phyloP scores from a whole-genome alignment of 2,888 invertebrate species.

The Eilema sororculum region DNA sequence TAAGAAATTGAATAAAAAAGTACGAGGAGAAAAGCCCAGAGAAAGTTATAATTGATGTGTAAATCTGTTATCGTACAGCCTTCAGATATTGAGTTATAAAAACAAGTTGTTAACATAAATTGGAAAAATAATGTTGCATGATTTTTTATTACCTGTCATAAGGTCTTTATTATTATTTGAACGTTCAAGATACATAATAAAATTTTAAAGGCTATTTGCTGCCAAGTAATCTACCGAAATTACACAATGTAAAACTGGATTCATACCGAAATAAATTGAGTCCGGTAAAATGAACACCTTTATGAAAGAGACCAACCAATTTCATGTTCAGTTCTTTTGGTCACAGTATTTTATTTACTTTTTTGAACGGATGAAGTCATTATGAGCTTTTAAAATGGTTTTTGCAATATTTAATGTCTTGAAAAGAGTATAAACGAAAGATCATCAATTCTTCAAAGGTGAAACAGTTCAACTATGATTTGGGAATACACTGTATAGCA shows the following conservation, averaged over 20 bases:
- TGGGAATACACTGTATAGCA: too few relatives aligned
- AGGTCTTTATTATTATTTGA: conserved; percentile 83
- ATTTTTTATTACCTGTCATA: conserved; percentile 80
- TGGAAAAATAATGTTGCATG: conserved; percentile 78
- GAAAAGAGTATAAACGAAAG: neutral
- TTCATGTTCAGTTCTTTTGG: conserved; percentile 4
- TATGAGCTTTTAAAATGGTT: neutral
- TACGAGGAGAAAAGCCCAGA: conserved; percentile 58
- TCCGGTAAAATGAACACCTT: conserved; percentile 34
- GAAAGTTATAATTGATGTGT: conserved; percentile 78
- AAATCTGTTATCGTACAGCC: conserved; percentile 77
- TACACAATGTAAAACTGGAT: conserved; percentile 64
- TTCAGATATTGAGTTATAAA: conserved; percentile 81
- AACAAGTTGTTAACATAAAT: conserved; percentile 83
- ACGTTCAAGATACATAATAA: conserved; percentile 77
- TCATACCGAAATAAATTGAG: conserved; percentile 58
- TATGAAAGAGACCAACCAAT: conserved; percentile 6
- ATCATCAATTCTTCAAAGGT: too few relatives aligned
- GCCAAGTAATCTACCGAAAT: conserved; percentile 71
- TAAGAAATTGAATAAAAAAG: conserved; percentile 36
- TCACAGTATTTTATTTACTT: neutral
- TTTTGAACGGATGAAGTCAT: neutral
- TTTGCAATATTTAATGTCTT: neutral
- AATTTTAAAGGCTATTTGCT: conserved; percentile 76
- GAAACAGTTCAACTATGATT: too few relatives aligned